Base-by-base conservation (phyloP, 2,797 vertebrate species). In the Spea hammondii region DNA sequence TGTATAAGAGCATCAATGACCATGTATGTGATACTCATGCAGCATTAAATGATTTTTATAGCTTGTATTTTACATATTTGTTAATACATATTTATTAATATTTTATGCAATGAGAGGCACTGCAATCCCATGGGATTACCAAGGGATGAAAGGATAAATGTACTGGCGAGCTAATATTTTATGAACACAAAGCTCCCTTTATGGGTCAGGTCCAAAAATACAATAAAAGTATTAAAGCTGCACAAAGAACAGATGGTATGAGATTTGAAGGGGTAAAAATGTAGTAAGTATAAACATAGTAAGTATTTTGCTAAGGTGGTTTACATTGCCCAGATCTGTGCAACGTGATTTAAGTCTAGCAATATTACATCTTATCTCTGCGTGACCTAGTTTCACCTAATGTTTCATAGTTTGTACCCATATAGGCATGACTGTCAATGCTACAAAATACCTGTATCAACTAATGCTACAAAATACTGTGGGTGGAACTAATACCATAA, bases 191-290 rank as follows among this genome's bases (percentile, higher is more conserved):
- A 89, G 80, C 82, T 84, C 77, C 79, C 53, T 75, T 84, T 84
- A 76, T 82, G 84, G 64, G 74, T 86, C 82, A 82, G 78, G 78
- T 75, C 70, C 66, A 80, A 80, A 65, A 55, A 64, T 70, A 82
- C 78, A 84, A 83, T 73, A 84, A 80, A 85, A 83, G 85, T 86
- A 82, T 79, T 83, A 84, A 80, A 84, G 48, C 71, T 83, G 82
- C 71, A 82, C 71, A 82, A 77, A 84, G 79, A 86, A 77, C 86
- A 88, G 85, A 87, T 89, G 88, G 86, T 11, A 60, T 79, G 79
- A 87, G 66, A 82, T 86, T 87, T 85, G 70, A 82, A 85, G 73
- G 73, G 0, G 77, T 71, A 77, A 53, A 80, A 76, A 66, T n/a
- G 46, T 76, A 65, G 32, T 32, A 32, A 32, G 32, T 32, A 32